Conservation (phyloP, 2,888 invertebrate species). For the Pyralis farinalis region DNA sequence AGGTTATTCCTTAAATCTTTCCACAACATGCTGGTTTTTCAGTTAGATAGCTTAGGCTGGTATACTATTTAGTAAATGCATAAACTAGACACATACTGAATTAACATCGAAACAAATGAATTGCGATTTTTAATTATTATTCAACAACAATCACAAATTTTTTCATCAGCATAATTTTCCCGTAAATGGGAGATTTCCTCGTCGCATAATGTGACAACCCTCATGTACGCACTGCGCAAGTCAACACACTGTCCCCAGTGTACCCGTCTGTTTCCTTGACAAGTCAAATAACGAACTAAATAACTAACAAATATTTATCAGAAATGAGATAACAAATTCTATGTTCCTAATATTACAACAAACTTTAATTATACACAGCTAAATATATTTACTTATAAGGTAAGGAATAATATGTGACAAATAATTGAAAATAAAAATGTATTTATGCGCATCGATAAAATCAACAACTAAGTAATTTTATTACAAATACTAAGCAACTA, state of each 20-base stretch:
- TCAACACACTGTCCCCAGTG: slow-evolving; percentile 30
- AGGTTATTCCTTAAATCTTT: no score
- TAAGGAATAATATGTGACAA: no score
- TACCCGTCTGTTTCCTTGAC: slow-evolving; percentile 26
- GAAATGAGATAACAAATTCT: slow-evolving; percentile 2
- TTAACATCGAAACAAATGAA: no score
- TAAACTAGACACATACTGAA: no score
- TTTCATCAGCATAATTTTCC: slow-evolving; percentile 5
- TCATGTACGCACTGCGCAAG: slow-evolving; percentile 39
- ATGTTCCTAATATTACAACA: background rate
- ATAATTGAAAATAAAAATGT: no score
- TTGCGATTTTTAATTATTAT: no score
- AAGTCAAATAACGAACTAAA: slow-evolving; percentile 23
- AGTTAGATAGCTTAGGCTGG: no score
- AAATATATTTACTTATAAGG: background rate
- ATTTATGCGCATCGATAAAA: background rate
- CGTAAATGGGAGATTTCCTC: slow-evolving; percentile 13
- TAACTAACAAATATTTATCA: slow-evolving; percentile 17
- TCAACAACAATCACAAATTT: no score
- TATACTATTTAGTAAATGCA: background rate
- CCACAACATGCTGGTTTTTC: no score
- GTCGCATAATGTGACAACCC: slow-evolving; percentile 27
- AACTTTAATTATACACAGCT: background rate
- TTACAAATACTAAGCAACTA: no score
- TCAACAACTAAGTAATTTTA: background rate